Evolutionary conservation across 1,140 invertebrate genomes (phyloP).

Genomic region (Orchestia grillus): DNA sequence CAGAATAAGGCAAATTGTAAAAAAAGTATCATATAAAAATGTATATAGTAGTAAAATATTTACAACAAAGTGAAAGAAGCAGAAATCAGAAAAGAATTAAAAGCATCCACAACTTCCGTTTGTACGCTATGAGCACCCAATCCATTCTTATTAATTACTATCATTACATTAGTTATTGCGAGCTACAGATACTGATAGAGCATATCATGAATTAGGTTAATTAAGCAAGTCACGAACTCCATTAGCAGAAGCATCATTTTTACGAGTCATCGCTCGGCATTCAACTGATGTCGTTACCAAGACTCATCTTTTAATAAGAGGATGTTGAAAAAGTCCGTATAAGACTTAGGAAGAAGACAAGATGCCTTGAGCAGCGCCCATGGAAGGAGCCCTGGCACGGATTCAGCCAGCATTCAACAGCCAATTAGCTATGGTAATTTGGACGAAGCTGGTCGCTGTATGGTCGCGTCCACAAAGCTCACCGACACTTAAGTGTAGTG

Average conservation of each 20-base stretch:
- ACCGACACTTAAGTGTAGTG: background rate
- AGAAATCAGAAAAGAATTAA: no score
- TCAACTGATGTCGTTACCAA: background rate
- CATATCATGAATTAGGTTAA: background rate
- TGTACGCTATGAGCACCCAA: background rate
- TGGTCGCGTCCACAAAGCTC: background rate
- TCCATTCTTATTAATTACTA: background rate
- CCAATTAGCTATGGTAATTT: conserved; percentile 33
- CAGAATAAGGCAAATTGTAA: no score
- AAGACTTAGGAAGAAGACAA: background rate
- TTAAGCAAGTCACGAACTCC: background rate
- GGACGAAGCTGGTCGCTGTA: background rate
- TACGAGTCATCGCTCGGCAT: background rate
- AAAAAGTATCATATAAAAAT: no score
- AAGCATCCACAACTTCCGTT: no score
- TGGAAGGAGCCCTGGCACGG: background rate
- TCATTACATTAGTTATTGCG: background rate
- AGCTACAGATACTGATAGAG: background rate
- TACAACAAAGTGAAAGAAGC: no score
- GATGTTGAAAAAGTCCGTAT: background rate
- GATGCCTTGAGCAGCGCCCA: background rate
- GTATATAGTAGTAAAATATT: no score
- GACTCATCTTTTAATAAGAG: background rate
- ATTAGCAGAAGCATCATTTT: background rate
- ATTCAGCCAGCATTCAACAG: background rate